A percentile compares a stretch with the other conserved stretches of the same genome.
Evolutionary conservation across 2,797 vertebrate species (phyloP).

Genomic region (Antennarius maculatus): DNA sequence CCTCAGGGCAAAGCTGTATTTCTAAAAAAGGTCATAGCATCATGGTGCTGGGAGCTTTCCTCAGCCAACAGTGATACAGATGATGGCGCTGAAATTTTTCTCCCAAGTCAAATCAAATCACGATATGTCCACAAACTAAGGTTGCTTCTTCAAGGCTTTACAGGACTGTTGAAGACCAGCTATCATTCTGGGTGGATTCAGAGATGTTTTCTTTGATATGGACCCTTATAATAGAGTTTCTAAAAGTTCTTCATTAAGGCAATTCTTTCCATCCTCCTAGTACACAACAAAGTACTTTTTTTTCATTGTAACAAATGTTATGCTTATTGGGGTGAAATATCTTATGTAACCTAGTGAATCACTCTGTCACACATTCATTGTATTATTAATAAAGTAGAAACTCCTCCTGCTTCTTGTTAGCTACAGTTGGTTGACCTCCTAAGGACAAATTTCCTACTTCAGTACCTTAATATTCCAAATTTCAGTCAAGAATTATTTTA

Average conservation of each 20-base stretch:
- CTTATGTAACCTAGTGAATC: no score
- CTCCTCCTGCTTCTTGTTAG: not conserved
- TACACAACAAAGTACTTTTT: no score
- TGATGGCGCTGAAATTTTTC: not conserved
- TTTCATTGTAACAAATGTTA: not conserved
- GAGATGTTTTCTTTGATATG: not conserved
- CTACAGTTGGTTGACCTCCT: slow-evolving; percentile 1
- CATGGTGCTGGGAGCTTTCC: not conserved
- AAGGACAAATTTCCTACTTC: not conserved
- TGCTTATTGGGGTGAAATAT: no score
- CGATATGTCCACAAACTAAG: not conserved
- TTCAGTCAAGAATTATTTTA: not conserved
- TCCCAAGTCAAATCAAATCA: not conserved
- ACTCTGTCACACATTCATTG: no score
- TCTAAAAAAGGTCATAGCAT: slow-evolving; percentile 23
- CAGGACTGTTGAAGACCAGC: not conserved
- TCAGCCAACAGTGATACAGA: slow-evolving; percentile 6
- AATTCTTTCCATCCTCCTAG: no score
- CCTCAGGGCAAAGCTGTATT: slow-evolving; percentile 21
- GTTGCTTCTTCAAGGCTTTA: not conserved
- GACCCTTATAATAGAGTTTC: not conserved
- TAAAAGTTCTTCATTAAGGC: not conserved
- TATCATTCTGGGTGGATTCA: not conserved
- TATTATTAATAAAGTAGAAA: not conserved
- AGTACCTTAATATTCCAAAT: not conserved